These are phyloP conservation scores for Drosophila greeni DNA, from an alignment of 2,888 invertebrate genomes.

Conservation along the genomic window DNA sequence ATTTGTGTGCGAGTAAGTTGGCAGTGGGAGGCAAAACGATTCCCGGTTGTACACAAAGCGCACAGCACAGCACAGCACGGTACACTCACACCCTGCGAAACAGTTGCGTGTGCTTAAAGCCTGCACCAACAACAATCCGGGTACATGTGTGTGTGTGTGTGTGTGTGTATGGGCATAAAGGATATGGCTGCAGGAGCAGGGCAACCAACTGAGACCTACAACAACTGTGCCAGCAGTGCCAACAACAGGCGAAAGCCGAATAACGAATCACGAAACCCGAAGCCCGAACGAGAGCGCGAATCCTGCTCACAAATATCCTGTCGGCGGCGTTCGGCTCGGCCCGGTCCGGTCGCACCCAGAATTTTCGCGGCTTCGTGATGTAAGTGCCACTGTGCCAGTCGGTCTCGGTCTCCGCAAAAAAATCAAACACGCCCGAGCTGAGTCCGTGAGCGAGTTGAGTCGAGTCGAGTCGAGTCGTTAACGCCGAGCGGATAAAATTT, in stretches of 20 bases:
- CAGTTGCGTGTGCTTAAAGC: constrained; percentile 58
- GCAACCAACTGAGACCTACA: constrained; percentile 47
- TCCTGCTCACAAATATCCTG: constrained; percentile 28
- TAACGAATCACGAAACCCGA: constrained; percentile 16
- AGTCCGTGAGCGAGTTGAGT: constrained; percentile 72
- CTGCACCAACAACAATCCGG: constrained; percentile 61
- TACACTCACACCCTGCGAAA: constrained; percentile 27
- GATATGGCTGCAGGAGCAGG: constrained; percentile 35
- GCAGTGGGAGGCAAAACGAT: constrained; percentile 55
- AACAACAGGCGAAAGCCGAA: constrained; percentile 39
- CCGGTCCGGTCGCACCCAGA: constrained; percentile 69
- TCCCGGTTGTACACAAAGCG: constrained; percentile 56
- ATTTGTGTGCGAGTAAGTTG: constrained; percentile 63
- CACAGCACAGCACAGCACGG: constrained; percentile 6
- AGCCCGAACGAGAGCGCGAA: constrained; percentile 7
- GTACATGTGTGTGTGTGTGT: too few relatives aligned
- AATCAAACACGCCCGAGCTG: constrained; percentile 55
- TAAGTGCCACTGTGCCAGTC: constrained; percentile 76
- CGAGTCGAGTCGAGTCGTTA: constrained; percentile 68
- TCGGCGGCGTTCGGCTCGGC: constrained; percentile 28
- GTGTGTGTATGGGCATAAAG: constrained; percentile 15
- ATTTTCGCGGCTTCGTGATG: constrained; percentile 76
- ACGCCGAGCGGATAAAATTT: constrained; percentile 63
- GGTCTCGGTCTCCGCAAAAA: constrained; percentile 72
- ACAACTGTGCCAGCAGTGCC: constrained; percentile 50